Evolutionary conservation across 2,888 invertebrate species (phyloP).

Genomic region (Dasypogon diadema): DNA sequence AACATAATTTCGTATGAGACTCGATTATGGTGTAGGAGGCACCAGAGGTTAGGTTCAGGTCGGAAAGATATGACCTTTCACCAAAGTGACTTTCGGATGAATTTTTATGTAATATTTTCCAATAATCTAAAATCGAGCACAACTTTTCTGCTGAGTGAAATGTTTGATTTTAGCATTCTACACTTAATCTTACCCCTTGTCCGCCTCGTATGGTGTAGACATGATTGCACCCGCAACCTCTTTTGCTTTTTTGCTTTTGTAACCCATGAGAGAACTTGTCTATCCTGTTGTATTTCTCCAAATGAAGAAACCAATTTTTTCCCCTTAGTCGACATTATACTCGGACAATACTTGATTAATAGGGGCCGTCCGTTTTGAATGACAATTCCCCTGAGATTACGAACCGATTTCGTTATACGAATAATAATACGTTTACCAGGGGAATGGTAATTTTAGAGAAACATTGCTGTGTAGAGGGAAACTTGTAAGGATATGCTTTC

Average conservation of each 20-base stretch:
- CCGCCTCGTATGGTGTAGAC: conserved; percentile 3
- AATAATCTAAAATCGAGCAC: too few relatives aligned
- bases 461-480: conserved; percentile 18
- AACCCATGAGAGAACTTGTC: conserved; percentile 32
- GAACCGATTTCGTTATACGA: conserved; percentile 57
- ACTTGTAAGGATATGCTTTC: conserved; percentile 21
- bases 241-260: too few relatives aligned
- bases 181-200: conserved; percentile 28
- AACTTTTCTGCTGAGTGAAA: too few relatives aligned
- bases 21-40: neutral
- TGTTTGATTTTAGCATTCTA: conserved; percentile 43
- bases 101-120: too few relatives aligned
- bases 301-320: conserved; percentile 51
- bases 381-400: conserved; percentile 58
- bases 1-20: conserved; percentile 41
- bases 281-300: conserved; percentile 22
- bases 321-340: conserved; percentile 54
- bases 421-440: conserved; percentile 52
- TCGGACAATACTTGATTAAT: conserved; percentile 59
- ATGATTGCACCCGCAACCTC: conserved; percentile 23
- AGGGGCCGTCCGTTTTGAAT: conserved; percentile 58
- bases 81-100: too few relatives aligned
- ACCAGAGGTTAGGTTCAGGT: neutral
- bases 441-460: conserved; percentile 34
- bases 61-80: neutral